Conservation (phyloP, 2,888 invertebrate genomes). For the Synanthedon vespiformis region DNA sequence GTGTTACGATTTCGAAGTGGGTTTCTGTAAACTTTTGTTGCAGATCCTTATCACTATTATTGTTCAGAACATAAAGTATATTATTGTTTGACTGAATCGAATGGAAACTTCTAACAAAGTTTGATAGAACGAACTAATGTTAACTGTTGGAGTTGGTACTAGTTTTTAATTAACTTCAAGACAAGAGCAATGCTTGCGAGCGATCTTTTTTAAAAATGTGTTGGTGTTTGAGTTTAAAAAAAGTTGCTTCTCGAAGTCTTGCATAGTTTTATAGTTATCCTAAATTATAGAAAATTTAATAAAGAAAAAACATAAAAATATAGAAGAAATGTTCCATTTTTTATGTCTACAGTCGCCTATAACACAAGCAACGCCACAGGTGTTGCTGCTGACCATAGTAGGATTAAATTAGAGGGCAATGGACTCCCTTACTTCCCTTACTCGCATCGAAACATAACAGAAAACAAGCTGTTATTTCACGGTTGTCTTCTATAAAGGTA, state of each 20-base stretch:
- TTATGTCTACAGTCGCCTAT: too few relatives aligned
- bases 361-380: too few relatives aligned
- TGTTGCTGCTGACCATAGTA: too few relatives aligned
- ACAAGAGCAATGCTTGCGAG: background rate
- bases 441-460: too few relatives aligned
- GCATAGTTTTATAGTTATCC: too few relatives aligned
- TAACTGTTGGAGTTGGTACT: background rate
- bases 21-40: background rate
- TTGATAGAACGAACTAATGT: background rate
- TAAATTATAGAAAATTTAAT: too few relatives aligned
- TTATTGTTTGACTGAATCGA: background rate
- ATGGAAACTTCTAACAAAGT: background rate
- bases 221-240: background rate
- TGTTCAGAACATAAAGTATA: background rate
- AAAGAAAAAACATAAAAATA: too few relatives aligned
- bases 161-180: background rate
- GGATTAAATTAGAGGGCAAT: too few relatives aligned
- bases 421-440: too few relatives aligned
- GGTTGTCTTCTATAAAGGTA: too few relatives aligned
- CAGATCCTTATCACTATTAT: background rate
- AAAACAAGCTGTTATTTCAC: too few relatives aligned
- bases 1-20: background rate
- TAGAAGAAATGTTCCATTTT: too few relatives aligned
- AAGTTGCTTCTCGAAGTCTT: background rate
- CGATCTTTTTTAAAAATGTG: background rate